phyloP scores from a whole-genome alignment of 2,113 vertebrate species.

The Pelmatolapia mariae region DNA sequence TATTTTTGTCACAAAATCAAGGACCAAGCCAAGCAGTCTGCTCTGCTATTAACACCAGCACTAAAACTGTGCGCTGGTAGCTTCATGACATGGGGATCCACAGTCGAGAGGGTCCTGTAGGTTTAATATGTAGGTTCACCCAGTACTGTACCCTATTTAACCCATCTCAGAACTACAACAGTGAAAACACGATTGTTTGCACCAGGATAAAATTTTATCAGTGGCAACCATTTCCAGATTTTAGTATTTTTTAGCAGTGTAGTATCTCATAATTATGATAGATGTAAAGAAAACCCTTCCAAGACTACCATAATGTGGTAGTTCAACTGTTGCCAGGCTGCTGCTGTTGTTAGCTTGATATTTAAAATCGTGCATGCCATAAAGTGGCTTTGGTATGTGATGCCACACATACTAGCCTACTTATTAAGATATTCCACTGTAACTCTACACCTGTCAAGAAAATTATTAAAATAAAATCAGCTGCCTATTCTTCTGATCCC shows the following conservation, averaged over 20 bases:
- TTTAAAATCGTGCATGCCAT: not conserved
- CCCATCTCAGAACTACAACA: not conserved
- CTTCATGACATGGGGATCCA: not conserved
- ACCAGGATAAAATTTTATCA: not conserved
- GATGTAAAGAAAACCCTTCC: not conserved
- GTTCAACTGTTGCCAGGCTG: not conserved
- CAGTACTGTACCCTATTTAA: not conserved
- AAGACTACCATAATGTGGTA: not conserved
- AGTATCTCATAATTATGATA: not conserved
- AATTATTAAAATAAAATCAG: not conserved
- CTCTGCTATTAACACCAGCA: not conserved
- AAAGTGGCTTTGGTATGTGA: not conserved
- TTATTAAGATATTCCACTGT: not conserved
- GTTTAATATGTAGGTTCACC: not conserved
- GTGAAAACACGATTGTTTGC: not conserved
- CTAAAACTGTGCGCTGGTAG: not conserved
- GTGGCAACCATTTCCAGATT: not conserved
- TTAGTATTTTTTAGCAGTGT: not conserved
- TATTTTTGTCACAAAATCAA: not conserved
- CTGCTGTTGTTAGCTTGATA: not conserved
- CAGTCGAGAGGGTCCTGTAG: not conserved
- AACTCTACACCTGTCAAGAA: not conserved
- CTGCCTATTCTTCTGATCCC: not conserved
- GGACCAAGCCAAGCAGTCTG: not conserved
- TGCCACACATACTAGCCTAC: not conserved